Base-by-base conservation (phyloP, 2,113 vertebrate species). In the Crotophaga sulcirostris region DNA sequence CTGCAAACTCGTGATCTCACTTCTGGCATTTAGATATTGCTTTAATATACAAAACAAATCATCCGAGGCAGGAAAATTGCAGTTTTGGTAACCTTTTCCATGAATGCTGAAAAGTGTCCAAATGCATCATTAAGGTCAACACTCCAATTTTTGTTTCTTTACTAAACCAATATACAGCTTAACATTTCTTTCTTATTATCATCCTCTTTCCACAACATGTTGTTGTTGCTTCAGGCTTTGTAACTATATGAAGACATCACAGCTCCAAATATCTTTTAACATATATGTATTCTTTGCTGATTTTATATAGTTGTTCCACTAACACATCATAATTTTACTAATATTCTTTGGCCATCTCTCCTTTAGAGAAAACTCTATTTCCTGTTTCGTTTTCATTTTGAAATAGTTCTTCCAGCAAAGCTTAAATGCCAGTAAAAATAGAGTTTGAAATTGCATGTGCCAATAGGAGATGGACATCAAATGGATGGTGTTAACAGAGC, bases 61-160 rank as follows among this genome's bases (percentile, higher is more conserved):
- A 87, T 81, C 36, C 60, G 31, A 77, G 38, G 47, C 81, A 77
- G 31, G 54, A 75, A 84, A 92, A 82, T 40, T 60, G 28, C 23
- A 87, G 23, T 84, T 92, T 64, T 78, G 19, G 44, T 79, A 81
- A 92, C 52, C 44, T 92, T 94, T 94, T 86, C 63, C 24, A 42
- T 3, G 2, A 76, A 56, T 54, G n/a, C 11, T 83, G 45, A 40
- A 72, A 84, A 81, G 11, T 34, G 23, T 84, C n/a, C 36, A 76
- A 82, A 76, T 76, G 10, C 13, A 56, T 78, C 54, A 36, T 78
- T 89, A 69, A 94, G 54, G 74, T 79, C 73, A 89, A 56, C 3
- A 12, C 7, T 79, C 31, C 10, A 8, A 8, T 36, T 56, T 82
- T 78, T 87, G 4, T 81, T 84, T 75, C 29, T 23, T 78, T 44